Percentiles rank a stretch among this genome's conserved stretches.
Conservation (phyloP, 2,797 vertebrate species). For the Steatocranus sp. region DNA sequence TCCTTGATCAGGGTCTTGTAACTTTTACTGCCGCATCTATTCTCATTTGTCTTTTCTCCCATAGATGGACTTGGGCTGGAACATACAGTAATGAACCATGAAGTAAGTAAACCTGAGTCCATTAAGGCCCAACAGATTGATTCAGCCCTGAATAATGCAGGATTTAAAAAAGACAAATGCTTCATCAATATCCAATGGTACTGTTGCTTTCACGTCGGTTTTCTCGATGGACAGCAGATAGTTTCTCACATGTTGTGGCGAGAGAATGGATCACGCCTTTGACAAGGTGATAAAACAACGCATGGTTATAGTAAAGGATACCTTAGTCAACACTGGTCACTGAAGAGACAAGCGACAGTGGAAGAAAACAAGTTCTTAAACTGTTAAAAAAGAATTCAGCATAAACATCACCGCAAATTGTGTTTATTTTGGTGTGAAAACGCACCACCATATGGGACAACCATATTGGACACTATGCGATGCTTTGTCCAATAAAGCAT, state of each 20-base stretch:
- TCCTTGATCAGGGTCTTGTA: background rate
- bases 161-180: constrained; percentile 60
- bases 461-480: background rate
- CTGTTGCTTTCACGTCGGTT: constrained; percentile 30
- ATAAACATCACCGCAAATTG: accelerated
- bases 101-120: constrained; percentile 71
- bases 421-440: background rate
- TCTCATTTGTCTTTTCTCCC: background rate
- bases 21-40: constrained; percentile 15
- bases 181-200: constrained; percentile 53
- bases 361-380: background rate
- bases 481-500: background rate
- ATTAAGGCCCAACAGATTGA: constrained; percentile 70
- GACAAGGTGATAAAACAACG: background rate
- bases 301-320: background rate
- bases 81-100: constrained; percentile 57
- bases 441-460: background rate
- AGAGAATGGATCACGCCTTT: constrained; percentile 1
- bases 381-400: background rate
- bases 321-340: background rate
- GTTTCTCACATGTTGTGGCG: constrained; percentile 10
- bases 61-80: constrained; percentile 22
- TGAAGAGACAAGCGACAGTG: background rate
- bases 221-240: constrained; percentile 36
- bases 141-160: constrained; percentile 70